Base-by-base conservation (phyloP, 2,797 vertebrate species). In the Lagorchestes hirsutus region DNA sequence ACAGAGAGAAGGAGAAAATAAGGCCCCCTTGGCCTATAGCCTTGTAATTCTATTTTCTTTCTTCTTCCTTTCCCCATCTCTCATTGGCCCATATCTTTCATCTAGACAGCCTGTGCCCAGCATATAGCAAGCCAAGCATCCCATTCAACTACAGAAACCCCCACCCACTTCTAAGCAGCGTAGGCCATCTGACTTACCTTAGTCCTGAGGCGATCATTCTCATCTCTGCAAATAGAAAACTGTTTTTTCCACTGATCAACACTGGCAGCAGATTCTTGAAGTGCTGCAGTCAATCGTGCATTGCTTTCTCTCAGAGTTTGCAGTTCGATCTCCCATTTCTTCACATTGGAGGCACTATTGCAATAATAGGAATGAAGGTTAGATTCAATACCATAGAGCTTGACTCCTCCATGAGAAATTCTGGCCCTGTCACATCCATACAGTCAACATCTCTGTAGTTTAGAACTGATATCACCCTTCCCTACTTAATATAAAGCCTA, bases 211-310 rank as follows among this genome's bases (percentile, higher is more conserved):
- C 98, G 98, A 96, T 99, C 99, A 0, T 99, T 99, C 98, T 99
- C 99, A 0, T 99, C 99, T 91, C 99, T 99, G 98, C 99, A 99
- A 96, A 98, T 96, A 93, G 98, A 98, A 93, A 99, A 99, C 97
- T 99, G 99, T 96, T 99, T 99, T 98, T 99, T 99, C 99, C 99
- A 99, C 97, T 99, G 99, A 97, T 99, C 99, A 0, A 99, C 99
- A 90, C 99, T 99, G 98, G 99, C 99, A 0, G 99, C 99, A 0
- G 99, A 99, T 98, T 99, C 99, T 98, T 99, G 99, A 97, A 99
- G 99, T 0, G 99, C 99, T 0, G 99, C 98, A 95, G 98, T 99
- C 97, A 99, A 99, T 93, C 99, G 98, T n/a, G 99, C 99, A 0
- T 99, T 99, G 98, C 99, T 99, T 97, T 99, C 99, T 96, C 99